These are phyloP conservation scores for Reticulitermes lucifugus DNA, from an alignment of 2,888 invertebrate species.

Conservation along the genomic window DNA sequence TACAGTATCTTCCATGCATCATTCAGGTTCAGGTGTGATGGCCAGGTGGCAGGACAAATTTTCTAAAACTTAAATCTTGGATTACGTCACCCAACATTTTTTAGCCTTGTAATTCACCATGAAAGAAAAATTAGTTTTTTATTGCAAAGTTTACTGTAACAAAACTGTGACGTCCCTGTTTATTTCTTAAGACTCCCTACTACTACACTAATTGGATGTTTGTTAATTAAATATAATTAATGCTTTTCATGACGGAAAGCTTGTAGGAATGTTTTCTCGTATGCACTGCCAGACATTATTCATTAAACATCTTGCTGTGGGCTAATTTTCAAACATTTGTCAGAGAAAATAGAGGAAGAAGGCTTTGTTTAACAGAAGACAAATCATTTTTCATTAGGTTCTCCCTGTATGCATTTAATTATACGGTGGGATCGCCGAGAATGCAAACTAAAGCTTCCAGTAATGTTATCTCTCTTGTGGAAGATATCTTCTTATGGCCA, in stretches of 20 bases:
- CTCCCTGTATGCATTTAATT: slow-evolving; percentile 4
- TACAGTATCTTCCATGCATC: no score
- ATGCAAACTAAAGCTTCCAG: not conserved
- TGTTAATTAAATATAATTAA: slow-evolving; percentile 29
- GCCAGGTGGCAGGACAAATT: no score
- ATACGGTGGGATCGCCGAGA: not conserved
- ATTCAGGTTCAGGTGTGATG: no score
- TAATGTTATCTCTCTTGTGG: not conserved
- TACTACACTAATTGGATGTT: not conserved
- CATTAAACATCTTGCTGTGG: slow-evolving; percentile 8
- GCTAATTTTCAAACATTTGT: slow-evolving; percentile 26
- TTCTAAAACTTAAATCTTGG: not conserved
- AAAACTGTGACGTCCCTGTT: not conserved
- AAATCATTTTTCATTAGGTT: slow-evolving; percentile 4
- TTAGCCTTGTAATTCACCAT: not conserved
- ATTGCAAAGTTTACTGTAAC: not conserved
- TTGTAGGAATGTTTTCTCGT: not conserved
- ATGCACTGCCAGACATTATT: not conserved
- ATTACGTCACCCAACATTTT: not conserved
- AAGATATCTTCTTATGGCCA: not conserved
- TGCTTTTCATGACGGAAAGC: not conserved
- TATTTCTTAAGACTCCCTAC: no score
- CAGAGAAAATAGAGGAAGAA: slow-evolving; percentile 14
- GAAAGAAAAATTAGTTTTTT: not conserved
- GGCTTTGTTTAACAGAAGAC: slow-evolving; percentile 2